Evolutionary conservation across 2,888 invertebrate species (phyloP), one percentile per base, ranked within the genome.

Genomic region (Teleiodes luculella): DNA sequence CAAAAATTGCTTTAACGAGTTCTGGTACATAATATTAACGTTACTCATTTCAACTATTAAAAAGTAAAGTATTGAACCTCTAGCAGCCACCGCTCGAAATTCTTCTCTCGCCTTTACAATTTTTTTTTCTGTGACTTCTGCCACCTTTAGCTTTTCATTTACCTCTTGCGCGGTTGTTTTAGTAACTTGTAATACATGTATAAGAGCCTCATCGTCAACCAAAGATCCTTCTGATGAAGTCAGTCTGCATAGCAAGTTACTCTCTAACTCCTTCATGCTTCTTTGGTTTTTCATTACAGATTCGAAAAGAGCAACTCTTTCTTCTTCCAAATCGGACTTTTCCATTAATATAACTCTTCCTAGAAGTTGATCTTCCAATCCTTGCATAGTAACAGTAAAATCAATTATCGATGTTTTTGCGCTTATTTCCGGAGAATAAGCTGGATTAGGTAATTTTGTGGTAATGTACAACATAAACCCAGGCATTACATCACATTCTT

Each of bases 401-500:
- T 98, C 98, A 66, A 98, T 98, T 53, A 98, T 97, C 0, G 98
- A 97, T 0, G 98, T 98, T 78, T 97, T 97, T 0, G 98, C 98
- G 70, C 97, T 97, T 61, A 98, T 95, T 90, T 98, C 98, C 0
- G 98, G 98, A 11, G 98, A 97, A 80, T 98, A 98, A 0, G 97
- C 95, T 0, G 98, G 98, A 86, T 98, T 98, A 0, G 97, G 96
- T 53, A 98, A 83, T 82, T 98, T 98, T 0, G 98, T 98, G 1
- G 98, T 98, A 49, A 98, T 96, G 73, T 98, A 98, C 3, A 98
- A 88, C 94, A 95, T 95, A 74, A 98, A 98, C 0, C 97, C 97
- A 14, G 96, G 96, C 94, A 98, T 95, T 0, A 98, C 97, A 72
- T 98, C 98, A 72, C 97, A 97, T 84, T 98, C 98, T 73, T 98